Evolutionary conservation across 2,113 vertebrate genomes (phyloP).

Genomic region (Chlamydotis undulata): DNA sequence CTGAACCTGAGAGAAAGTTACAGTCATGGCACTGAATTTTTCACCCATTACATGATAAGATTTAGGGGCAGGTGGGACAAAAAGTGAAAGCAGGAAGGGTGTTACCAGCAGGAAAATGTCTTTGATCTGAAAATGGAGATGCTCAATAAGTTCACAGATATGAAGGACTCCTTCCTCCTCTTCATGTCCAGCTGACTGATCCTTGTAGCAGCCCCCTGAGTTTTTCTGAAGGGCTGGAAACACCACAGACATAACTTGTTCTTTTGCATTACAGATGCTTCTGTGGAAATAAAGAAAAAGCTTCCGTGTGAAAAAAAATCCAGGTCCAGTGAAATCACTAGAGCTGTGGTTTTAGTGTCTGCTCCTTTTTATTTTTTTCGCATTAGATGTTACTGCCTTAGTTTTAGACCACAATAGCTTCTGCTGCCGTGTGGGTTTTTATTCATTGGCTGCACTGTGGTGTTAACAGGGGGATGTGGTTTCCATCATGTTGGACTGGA

Average conservation of each 20-base stretch:
- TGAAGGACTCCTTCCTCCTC: not conserved
- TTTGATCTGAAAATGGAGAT: not conserved
- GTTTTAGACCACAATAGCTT: not conserved
- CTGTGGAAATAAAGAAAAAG: not conserved
- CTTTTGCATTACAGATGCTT: not conserved
- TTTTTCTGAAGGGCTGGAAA: not conserved
- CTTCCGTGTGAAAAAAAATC: not conserved
- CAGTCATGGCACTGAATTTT: not conserved
- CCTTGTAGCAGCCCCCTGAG: too few relatives aligned
- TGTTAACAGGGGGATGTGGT: accelerated
- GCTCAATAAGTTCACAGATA: not conserved
- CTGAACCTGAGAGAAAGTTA: not conserved
- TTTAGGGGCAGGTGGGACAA: not conserved
- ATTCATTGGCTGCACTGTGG: not conserved
- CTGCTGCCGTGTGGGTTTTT: not conserved
- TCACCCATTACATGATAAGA: not conserved
- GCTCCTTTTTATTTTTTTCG: not conserved
- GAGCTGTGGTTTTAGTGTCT: not conserved
- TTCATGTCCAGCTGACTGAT: not conserved
- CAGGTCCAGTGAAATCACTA: not conserved
- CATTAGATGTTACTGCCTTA: not conserved
- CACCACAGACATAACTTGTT: not conserved
- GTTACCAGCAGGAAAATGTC: not conserved
- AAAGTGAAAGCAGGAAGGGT: not conserved
- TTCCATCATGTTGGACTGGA: accelerated